Percentiles rank a stretch among this genome's conserved stretches.
Conservation (phyloP, 2,888 invertebrate genomes). For the Idaea aversata region DNA sequence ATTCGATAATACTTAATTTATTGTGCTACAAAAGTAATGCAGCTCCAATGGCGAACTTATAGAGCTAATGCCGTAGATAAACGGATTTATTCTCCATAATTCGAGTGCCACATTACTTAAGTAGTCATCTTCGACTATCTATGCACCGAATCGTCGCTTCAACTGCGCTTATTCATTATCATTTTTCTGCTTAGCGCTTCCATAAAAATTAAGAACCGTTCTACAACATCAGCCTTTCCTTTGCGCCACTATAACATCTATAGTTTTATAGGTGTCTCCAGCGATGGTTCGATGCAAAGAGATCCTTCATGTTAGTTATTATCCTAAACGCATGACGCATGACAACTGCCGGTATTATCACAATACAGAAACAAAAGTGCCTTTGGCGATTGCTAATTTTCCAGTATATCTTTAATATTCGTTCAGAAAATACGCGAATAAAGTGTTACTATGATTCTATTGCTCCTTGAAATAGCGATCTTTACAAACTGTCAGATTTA, state of each 20-base stretch:
- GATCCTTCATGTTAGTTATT: background rate
- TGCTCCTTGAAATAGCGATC: background rate
- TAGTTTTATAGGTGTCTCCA: constrained; percentile 15
- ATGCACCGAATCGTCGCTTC: background rate
- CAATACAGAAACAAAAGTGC: constrained; percentile 61
- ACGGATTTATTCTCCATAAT: background rate
- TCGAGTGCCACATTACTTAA: background rate
- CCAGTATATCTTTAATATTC: constrained; percentile 9
- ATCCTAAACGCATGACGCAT: constrained; percentile 12
- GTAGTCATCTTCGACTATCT: background rate
- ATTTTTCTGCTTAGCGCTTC: background rate
- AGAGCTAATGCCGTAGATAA: background rate
- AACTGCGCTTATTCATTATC: background rate
- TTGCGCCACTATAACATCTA: background rate
- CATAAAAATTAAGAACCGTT: background rate
- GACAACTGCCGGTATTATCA: constrained; percentile 48
- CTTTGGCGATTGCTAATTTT: constrained; percentile 53
- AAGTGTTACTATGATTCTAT: constrained; percentile 44
- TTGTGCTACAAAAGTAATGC: constrained; percentile 11
- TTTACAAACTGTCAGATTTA: background rate
- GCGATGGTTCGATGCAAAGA: background rate
- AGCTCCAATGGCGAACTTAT: background rate
- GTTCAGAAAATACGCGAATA: constrained; percentile 41
- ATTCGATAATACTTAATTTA: constrained; percentile 5
- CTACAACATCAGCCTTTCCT: background rate